These are phyloP conservation scores for Falco concolor DNA, from an alignment of 2,797 vertebrate genomes.

Conservation along the genomic window DNA sequence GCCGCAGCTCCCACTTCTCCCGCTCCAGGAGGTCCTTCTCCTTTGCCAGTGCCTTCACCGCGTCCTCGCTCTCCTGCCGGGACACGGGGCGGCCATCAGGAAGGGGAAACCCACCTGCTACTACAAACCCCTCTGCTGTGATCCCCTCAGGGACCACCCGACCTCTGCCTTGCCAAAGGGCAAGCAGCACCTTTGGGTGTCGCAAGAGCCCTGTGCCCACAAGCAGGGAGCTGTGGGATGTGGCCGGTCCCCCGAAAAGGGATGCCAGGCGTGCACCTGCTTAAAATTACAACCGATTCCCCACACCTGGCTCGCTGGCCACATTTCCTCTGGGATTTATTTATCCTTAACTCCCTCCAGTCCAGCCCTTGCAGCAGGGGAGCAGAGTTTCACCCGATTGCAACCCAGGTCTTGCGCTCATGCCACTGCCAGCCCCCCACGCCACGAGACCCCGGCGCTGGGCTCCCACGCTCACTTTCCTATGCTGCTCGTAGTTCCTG, in stretches of 20 bases:
- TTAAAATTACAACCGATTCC: neutral
- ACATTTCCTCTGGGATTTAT: neutral
- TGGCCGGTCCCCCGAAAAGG: fast-evolving
- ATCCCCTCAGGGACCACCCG: fast-evolving
- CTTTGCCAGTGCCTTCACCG: constrained; percentile 90
- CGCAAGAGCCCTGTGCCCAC: neutral
- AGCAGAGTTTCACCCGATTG: neutral
- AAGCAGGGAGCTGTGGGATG: fast-evolving
- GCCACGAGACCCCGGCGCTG: fast-evolving
- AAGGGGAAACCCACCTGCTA: neutral
- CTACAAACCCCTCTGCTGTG: neutral
- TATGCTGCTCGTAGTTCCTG: constrained; percentile 94
- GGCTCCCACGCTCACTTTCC: constrained; percentile 78
- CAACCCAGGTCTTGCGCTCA: fast-evolving
- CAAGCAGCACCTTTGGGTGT: neutral
- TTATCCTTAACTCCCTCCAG: neutral
- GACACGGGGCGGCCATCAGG: neutral
- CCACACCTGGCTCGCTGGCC: neutral
- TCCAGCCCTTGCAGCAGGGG: neutral
- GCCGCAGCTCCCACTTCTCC: constrained; percentile 94
- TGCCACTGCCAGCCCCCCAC: fast-evolving
- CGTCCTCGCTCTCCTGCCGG: constrained; percentile 91
- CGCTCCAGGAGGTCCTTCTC: constrained; percentile 94
- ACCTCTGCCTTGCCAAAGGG: neutral
- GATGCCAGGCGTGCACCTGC: fast-evolving